phyloP scores from a whole-genome alignment of 2,113 vertebrate genomes.

The Gracilinanus agilis region DNA sequence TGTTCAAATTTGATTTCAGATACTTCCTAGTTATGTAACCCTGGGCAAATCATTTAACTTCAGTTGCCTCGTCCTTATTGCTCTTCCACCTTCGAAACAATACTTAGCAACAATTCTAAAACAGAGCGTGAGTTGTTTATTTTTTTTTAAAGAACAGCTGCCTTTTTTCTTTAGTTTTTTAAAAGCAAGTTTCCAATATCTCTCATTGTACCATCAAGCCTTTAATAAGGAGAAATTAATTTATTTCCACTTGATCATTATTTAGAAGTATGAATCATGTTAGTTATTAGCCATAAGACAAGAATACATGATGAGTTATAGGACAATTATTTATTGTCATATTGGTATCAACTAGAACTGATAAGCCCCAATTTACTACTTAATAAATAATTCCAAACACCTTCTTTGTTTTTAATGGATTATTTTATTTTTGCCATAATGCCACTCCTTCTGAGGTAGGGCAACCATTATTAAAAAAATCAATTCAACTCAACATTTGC shows the following conservation, averaged over 20 bases:
- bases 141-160: background rate
- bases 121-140: too few species aligned
- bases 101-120: too few species aligned
- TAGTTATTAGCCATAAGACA: background rate
- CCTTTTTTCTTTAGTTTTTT: background rate
- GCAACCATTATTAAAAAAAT: background rate
- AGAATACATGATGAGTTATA: background rate
- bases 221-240: background rate
- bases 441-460: background rate
- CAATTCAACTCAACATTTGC: background rate
- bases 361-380: background rate
- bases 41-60: too few species aligned
- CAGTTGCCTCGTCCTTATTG: too few species aligned
- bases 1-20: too few species aligned
- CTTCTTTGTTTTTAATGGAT: background rate
- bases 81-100: too few species aligned
- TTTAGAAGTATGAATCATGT: background rate
- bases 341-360: background rate
- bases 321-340: background rate
- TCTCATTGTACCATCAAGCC: background rate
- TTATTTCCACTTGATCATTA: background rate
- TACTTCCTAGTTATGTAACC: too few species aligned
- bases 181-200: background rate
- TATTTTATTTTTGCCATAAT: background rate
- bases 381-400: background rate